Percentiles rank a stretch among this genome's conserved stretches.
These are phyloP conservation scores for Poecilia wingei DNA, from an alignment of 2,797 vertebrate genomes.

Conservation along the genomic window DNA sequence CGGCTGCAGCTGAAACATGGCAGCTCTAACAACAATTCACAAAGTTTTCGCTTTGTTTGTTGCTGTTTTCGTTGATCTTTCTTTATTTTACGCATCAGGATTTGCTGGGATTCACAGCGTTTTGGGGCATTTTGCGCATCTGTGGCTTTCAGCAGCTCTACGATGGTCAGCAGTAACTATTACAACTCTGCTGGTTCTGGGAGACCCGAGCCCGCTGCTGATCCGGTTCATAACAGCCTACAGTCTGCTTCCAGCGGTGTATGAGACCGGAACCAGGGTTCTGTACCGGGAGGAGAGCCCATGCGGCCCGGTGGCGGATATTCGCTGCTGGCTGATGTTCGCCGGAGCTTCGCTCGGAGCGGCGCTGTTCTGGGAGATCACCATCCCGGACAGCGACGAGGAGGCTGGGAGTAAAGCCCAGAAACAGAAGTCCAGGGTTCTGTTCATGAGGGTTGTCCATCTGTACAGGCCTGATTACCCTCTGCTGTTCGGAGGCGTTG, in stretches of 20 bases:
- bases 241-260: constrained; percentile 67
- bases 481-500: constrained; percentile 59
- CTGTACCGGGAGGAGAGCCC: constrained; percentile 34
- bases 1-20: constrained; percentile 18
- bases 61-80: constrained; percentile 58
- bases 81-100: constrained; percentile 50
- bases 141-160: constrained; percentile 65
- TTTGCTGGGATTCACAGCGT: neutral
- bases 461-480: constrained; percentile 72
- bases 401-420: constrained; percentile 17
- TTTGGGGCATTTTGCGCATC: constrained; percentile 21
- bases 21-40: fast-evolving
- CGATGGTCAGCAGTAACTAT: constrained; percentile 45
- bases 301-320: constrained; percentile 24
- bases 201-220: neutral
- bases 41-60: constrained; percentile 8
- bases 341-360: constrained; percentile 69
- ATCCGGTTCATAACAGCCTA: constrained; percentile 50
- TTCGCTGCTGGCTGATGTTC: constrained; percentile 60
- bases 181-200: fast-evolving
- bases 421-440: constrained; percentile 60
- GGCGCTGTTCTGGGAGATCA: constrained; percentile 77
- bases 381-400: constrained; percentile 50
- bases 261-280: constrained; percentile 59
- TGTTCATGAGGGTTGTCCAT: constrained; percentile 75